Evolutionary conservation across 1,140 invertebrate species (phyloP), one percentile per base, ranked within the genome.

Genomic region (Aethina tumida): DNA sequence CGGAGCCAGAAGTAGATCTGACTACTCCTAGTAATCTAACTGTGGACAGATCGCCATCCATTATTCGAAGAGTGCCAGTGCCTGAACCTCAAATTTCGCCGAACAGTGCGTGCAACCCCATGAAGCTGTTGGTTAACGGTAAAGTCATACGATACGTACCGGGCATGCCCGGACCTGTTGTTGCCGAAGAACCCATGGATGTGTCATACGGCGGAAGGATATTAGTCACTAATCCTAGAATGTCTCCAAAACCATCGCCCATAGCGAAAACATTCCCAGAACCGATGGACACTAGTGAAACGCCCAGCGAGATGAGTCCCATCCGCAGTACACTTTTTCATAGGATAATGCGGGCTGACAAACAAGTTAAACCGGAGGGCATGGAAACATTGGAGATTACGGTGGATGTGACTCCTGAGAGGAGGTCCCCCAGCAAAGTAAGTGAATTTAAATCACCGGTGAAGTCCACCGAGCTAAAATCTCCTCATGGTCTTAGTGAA

Each of bases 111-210:
- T 83, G 74, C 53, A 84, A 83, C 62, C 80, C 83, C 0, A 55
- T 84, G 27, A 73, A 70, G 9, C 43, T 74, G 3, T 37, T 69
- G 4, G 65, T 68, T 35, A 71, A 66, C n/a, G 81, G 77, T n/a
- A 82, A 82, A 56, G 60, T 79, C 5, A 36, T 52, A 3, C 30
- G 50, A 24, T 44, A 52, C 21, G 84, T 89, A 4, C 85, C 84
- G 2, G 86, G 85, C 7, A 90, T 90, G 58, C 85, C 85, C 1
- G 85, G 85, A 20, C 85, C 86, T 1, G 27, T 60, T 9, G 45
- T 47, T 4, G 53, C 50, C 9, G 53, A 55, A 31, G 34, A 39
- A 13, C 42, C 49, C 8, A n/a, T 48, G n/a, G 49, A 49, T 9
- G 38, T 48, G 34, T 27, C 29, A 9, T 53, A 53, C 30, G 21